These are phyloP conservation scores for Tetrapedia diversipes DNA, from an alignment of 2,888 invertebrate genomes.

Conservation along the genomic window DNA sequence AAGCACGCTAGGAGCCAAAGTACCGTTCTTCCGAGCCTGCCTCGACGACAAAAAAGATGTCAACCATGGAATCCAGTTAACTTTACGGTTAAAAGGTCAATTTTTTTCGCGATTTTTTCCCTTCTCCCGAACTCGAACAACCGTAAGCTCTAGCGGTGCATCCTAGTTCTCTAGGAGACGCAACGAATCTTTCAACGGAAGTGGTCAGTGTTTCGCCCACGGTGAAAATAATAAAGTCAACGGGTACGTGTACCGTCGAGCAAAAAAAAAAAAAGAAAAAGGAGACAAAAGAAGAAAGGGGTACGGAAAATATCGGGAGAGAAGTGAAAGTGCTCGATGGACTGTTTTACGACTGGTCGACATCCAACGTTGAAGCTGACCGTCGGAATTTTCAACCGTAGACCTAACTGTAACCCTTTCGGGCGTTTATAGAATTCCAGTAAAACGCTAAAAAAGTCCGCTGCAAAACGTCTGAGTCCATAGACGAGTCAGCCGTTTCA, in stretches of 20 bases:
- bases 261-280: conserved; percentile 33
- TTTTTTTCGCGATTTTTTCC: conserved; percentile 67
- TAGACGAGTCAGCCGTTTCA: conserved; percentile 2
- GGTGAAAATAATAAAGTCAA: conserved; percentile 50
- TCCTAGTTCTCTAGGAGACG: conserved; percentile 8
- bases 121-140: conserved; percentile 13
- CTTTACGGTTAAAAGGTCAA: conserved; percentile 73
- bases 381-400: neutral
- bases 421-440: conserved; percentile 54
- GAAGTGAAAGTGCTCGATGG: conserved; percentile 45
- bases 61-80: conserved; percentile 64
- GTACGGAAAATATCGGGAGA: neutral
- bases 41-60: conserved; percentile 24
- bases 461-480: conserved; percentile 62
- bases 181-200: neutral
- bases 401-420: conserved; percentile 63
- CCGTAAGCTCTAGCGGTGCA: conserved; percentile 55
- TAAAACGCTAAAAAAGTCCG: conserved; percentile 75
- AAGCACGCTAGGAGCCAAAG: neutral
- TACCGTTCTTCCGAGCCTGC: conserved; percentile 24
- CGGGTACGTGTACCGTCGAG: conserved; percentile 34
- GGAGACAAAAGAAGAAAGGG: conserved; percentile 24
- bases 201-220: neutral
- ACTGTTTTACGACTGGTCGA: conserved; percentile 46
- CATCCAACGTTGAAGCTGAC: neutral